Evolutionary conservation across 2,888 invertebrate genomes (phyloP), one percentile per base, ranked within the genome.

Genomic region (Augiades crinisus): DNA sequence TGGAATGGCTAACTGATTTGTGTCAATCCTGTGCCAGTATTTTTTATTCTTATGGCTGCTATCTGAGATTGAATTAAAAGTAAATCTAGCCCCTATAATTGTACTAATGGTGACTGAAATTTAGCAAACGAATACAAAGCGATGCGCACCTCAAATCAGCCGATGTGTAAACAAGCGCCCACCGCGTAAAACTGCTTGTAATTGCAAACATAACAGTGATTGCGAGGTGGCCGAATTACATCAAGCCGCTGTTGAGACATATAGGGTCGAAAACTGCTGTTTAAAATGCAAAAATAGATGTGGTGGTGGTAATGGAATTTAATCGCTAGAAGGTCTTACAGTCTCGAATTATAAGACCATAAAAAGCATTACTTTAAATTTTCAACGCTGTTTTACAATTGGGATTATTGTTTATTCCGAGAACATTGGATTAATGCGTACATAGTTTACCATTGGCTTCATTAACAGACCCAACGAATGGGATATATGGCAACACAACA

Each of bases 151-250:
- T 34, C 34, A 16, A 17, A 17, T 17, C 17, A 36, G 36, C 4
- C 8, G 8, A n/a, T 13, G 2, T 7, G 5, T 27, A 24, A 40
- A n/a, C 5, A 24, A 27, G 40, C 24, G n/a, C 40, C 19, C 47
- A 30, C 47, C 12, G 16, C 7, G 24, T 4, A 14, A 8, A 46
- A 47, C 13, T n/a, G 33, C 40, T 40, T 47, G 40, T 47, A 47
- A 47, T 47, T 47, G 31, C 40, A 40, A 27, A 16, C 40, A 40
- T 47, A 47, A 40, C 47, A 33, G 47, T 24, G 40, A 33, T 33
- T 8, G n/a, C 16, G 37, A 36, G 47, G 47, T 47, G 37, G 19
- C 30, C 38, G 14, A 24, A 21, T 38, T 37, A 47, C 19, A 47
- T 8, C 19, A 10, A 12, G 44, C 6, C 27, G 47, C 13, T 37